A percentile compares a stretch with the other conserved stretches of the same genome.
Evolutionary conservation across 2,113 vertebrate genomes (phyloP).

Genomic region (Pachyramphus minor): DNA sequence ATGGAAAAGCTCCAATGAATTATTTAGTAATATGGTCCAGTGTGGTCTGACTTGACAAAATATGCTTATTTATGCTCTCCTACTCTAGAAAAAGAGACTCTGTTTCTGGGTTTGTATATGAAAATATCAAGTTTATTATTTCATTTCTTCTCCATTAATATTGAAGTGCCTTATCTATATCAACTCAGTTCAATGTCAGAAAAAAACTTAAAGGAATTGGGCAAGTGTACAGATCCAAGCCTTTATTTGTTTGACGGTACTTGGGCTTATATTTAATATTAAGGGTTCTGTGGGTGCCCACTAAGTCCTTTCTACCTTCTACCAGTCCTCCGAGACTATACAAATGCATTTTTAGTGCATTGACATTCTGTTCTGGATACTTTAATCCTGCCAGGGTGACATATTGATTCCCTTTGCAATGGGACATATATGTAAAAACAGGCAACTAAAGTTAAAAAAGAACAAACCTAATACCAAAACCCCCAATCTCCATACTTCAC

Average conservation of each 20-base stretch:
- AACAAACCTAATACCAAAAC: background rate
- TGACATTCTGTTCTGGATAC: background rate
- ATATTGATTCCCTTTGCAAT: background rate
- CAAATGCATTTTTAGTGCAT: background rate
- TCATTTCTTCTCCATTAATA: background rate
- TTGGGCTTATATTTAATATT: background rate
- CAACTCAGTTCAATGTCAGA: background rate
- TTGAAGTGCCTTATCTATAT: background rate
- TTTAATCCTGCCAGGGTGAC: background rate
- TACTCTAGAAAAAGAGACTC: background rate
- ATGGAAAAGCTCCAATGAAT: background rate
- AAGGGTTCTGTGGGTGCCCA: background rate
- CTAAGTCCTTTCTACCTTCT: background rate
- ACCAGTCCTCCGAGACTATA: background rate
- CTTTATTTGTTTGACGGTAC: background rate
- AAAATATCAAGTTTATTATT: background rate
- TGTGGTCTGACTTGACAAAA: background rate
- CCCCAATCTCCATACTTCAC: background rate
- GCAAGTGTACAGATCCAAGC: background rate
- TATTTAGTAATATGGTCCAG: background rate
- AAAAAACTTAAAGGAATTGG: background rate
- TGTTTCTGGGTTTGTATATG: background rate
- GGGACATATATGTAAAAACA: background rate
- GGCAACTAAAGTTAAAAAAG: background rate
- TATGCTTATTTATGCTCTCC: background rate